phyloP scores from a whole-genome alignment of 1,140 invertebrate species.

The Psix sp. region DNA sequence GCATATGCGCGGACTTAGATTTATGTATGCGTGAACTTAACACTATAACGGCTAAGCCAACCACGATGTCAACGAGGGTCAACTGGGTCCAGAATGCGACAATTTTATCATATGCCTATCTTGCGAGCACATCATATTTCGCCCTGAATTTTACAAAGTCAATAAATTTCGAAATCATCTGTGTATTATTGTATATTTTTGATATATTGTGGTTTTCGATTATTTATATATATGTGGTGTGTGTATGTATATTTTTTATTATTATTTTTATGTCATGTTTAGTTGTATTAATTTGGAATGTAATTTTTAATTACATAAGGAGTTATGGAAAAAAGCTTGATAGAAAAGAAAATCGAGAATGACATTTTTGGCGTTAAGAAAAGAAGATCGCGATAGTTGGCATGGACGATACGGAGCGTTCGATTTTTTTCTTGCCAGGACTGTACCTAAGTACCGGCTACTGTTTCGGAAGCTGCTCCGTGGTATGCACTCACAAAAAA shows the following conservation, averaged over 20 bases:
- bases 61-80: constrained; percentile 75
- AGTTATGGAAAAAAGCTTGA: too few species aligned
- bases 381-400: constrained; percentile 25
- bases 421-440: constrained; percentile 72
- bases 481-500: constrained; percentile 78
- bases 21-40: constrained; percentile 76
- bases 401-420: constrained; percentile 26
- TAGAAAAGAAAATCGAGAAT: background rate
- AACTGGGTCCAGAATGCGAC: constrained; percentile 77
- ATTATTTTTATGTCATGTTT: too few species aligned
- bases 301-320: too few species aligned
- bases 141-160: constrained; percentile 44
- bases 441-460: constrained; percentile 75
- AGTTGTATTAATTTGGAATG: too few species aligned
- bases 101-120: constrained; percentile 68
- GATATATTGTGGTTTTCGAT: too few species aligned
- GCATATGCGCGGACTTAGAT: constrained; percentile 72
- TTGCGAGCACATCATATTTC: constrained; percentile 56
- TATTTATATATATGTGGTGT: too few species aligned
- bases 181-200: too few species aligned
- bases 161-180: constrained; percentile 7
- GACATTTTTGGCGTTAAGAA: constrained; percentile 18
- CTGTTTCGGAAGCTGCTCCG: constrained; percentile 76
- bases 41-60: constrained; percentile 76
- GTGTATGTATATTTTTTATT: too few species aligned